Evolutionary conservation across 1,140 invertebrate genomes (phyloP), one percentile per base, ranked within the genome.

Genomic region (Platyura marginata): DNA sequence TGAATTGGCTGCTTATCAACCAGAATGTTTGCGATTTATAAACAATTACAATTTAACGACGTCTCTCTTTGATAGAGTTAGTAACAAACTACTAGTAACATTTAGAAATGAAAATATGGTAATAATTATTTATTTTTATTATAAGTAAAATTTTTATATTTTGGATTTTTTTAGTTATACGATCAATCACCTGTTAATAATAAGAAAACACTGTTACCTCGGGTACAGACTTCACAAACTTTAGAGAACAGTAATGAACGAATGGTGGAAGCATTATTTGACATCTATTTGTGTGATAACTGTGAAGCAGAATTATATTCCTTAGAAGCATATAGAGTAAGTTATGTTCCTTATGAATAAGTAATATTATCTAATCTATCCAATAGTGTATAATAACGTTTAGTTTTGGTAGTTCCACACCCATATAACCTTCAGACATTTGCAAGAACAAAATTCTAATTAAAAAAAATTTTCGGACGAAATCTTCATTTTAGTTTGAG

Each of bases 61-160:
- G 13, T 79, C 77, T 42, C 61, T 81, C 19, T 79, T 74, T 48
- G 69, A 76, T 46, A 69, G 70, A 49, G 66, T 66, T 35, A 72
- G 67, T 40, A 71, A 72, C 44, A 72, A 74, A 46, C 61, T 81
- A 18, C 51, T 81, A 38, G 77, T 80, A 2, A 81, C 77, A 41
- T 81, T 81, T 61, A 68, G 77, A 23, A 81, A 81, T 62, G 77
- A 79, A 52, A 80, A 81, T 51, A 69, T 78, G 63, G 70, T 72
- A 41, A 21, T 18, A 33, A 15, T 19, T 15, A 36, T 1, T 21
- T 34, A 10, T 3, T 40, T 40, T 42, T 20, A 18, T n/a, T 36
- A 9, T 10, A 23, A 1, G 41, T 25, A 23, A 41, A 15, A 42
- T 25, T 32, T 13, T 41, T 45, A 5, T 33, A 15, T 32, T 42